These are phyloP conservation scores for Aphrophora alni DNA, from an alignment of 2,888 invertebrate species.

Conservation along the genomic window DNA sequence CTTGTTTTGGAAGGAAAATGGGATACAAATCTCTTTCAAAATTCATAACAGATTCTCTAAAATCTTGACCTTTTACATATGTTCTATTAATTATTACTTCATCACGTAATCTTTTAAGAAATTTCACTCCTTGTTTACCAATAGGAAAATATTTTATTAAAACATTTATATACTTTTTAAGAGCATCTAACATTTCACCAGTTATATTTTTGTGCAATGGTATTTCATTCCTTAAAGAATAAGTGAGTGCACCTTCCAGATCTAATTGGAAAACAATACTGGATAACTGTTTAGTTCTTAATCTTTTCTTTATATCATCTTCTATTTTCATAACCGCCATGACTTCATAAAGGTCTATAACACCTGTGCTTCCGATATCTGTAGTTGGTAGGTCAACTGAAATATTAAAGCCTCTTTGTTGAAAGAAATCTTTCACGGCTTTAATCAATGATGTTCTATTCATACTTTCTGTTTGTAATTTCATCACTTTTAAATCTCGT, in stretches of 20 bases:
- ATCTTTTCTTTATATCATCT: slow-evolving; percentile 55
- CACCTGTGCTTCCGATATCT: slow-evolving; percentile 58
- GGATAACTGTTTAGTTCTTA: slow-evolving; percentile 57
- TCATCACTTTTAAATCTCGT: background rate
- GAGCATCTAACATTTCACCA: slow-evolving; percentile 73
- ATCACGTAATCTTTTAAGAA: slow-evolving; percentile 67
- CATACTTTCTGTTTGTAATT: background rate
- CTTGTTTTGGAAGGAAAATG: slow-evolving; percentile 44
- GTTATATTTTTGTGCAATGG: slow-evolving; percentile 70
- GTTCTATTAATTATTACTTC: slow-evolving; percentile 60
- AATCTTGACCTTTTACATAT: slow-evolving; percentile 63
- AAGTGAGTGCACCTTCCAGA: slow-evolving; percentile 84
- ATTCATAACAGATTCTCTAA: slow-evolving; percentile 63
- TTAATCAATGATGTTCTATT: slow-evolving; percentile 1
- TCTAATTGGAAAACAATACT: slow-evolving; percentile 81
- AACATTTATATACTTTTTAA: slow-evolving; percentile 75
- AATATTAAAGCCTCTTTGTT: slow-evolving; percentile 39
- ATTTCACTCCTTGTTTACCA: slow-evolving; percentile 68
- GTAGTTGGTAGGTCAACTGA: slow-evolving; percentile 49
- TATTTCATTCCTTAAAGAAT: slow-evolving; percentile 84
- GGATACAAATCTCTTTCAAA: slow-evolving; percentile 64
- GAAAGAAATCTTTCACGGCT: slow-evolving; percentile 42
- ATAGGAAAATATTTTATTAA: slow-evolving; percentile 82
- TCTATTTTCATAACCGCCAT: slow-evolving; percentile 54
- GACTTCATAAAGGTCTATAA: slow-evolving; percentile 52